phyloP scores from a whole-genome alignment of 1,140 invertebrate species.

The Pseudomyrmex gracilis region DNA sequence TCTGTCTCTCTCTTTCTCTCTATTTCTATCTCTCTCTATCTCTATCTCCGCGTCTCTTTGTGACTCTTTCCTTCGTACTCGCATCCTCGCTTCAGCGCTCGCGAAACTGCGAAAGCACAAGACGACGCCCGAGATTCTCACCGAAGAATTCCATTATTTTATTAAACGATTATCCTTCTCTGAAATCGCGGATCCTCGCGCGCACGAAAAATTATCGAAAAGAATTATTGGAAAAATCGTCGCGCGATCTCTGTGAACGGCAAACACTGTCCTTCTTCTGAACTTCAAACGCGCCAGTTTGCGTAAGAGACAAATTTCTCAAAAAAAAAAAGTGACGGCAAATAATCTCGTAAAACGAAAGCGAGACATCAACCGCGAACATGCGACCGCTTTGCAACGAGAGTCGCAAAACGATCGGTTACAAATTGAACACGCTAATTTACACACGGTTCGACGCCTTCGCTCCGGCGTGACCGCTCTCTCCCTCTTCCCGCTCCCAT shows the following conservation, averaged over 20 bases:
- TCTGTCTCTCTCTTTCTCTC: slow-evolving; percentile 25
- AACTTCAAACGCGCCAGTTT: not conserved
- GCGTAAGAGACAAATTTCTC: not conserved
- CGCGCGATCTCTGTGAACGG: not conserved
- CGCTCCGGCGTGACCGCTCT: too few species aligned
- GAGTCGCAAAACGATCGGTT: slow-evolving; percentile 77
- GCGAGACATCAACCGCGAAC: not conserved
- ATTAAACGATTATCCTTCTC: slow-evolving; percentile 34
- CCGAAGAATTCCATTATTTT: slow-evolving; percentile 19
- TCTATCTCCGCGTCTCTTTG: not conserved
- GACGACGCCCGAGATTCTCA: not conserved
- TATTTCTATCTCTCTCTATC: slow-evolving; percentile 26
- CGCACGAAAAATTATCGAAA: not conserved
- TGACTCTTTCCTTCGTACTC: slow-evolving; percentile 7
- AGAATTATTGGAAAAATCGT: not conserved
- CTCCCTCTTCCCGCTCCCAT: slow-evolving; percentile 63
- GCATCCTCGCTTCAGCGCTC: slow-evolving; percentile 2
- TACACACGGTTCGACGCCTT: slow-evolving; percentile 78
- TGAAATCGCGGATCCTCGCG: not conserved
- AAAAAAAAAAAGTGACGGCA: not conserved
- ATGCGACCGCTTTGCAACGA: slow-evolving; percentile 26
- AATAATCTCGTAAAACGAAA: too few species aligned
- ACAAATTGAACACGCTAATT: slow-evolving; percentile 85
- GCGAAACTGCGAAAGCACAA: slow-evolving; percentile 28
- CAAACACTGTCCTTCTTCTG: not conserved